Evolutionary conservation across 2,888 invertebrate species (phyloP), one percentile per base, ranked within the genome.

Genomic region (Caenorhabditis afra): DNA sequence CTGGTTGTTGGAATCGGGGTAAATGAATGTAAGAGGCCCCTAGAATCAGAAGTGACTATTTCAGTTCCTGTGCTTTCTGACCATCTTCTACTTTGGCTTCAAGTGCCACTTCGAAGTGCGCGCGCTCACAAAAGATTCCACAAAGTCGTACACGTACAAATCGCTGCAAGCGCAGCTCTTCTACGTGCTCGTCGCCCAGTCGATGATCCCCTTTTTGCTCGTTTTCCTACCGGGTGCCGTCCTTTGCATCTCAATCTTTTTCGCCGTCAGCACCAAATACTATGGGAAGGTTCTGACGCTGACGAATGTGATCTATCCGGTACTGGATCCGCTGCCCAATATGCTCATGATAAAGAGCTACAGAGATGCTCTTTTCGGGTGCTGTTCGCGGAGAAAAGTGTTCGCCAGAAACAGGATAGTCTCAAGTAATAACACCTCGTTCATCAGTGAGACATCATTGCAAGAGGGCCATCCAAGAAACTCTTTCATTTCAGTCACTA

Each of bases 121-220:
- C n/a, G 52, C 35, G 1, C 29, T 52, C 52, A 52, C 52, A 10
- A 52, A 52, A 11, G 52, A 52, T n/a, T 52, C 52, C 3, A 4
- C 52, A n/a, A 52, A n/a, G 52, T 52, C 52, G 14, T 52, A 35
- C 52, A 52, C 29, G 14, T 52, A 52, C 52, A 52, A 52, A 11
- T 52, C 52, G 29, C 52, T 52, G n/a, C 49, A 49, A 22, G 49
- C 49, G 1, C 49, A 49, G 22, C 22, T 49, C 22, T 49, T 49
- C 49, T 49, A 52, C 52, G 52, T 52, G 5, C 52, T 52, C 16
- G 52, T 52, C 29, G 52, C 52, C 52, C 52, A 52, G 52, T 35
- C 52, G 12, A n/a, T n/a, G 14, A 52, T 52, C 35, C 52, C 52
- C 3, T 52, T 52, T 10, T 4, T 52, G 10, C 29, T 29, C 35